Evolutionary conservation across 1,140 invertebrate genomes (phyloP).

Genomic region (Drosophila punjabiensis): DNA sequence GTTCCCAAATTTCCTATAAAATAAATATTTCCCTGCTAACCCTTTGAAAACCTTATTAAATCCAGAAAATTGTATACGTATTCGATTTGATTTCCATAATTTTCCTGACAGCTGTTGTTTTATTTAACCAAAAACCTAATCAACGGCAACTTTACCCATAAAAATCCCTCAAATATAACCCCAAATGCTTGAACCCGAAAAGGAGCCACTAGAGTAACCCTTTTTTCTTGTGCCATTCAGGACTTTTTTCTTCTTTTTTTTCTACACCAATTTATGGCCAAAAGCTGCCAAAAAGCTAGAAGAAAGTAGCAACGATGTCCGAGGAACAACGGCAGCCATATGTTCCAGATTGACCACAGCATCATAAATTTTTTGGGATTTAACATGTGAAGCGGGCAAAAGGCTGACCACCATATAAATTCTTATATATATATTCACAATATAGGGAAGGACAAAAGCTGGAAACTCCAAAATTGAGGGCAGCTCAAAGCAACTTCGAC

Average conservation of each 20-base stretch:
- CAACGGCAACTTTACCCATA: conserved; percentile 47
- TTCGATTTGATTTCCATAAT: conserved; percentile 36
- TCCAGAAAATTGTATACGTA: neutral
- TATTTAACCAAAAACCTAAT: conserved; percentile 33
- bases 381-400: conserved; percentile 55
- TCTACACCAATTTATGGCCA: conserved; percentile 64
- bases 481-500: conserved; percentile 41
- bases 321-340: conserved; percentile 62
- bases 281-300: conserved; percentile 55
- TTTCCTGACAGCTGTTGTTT: conserved; percentile 43
- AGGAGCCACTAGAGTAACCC: conserved; percentile 57
- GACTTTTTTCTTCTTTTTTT: conserved; percentile 35
- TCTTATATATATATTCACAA: neutral
- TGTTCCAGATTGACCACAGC: conserved; percentile 79
- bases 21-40: neutral
- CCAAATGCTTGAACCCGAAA: conserved; percentile 20
- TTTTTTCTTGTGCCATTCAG: conserved; percentile 20
- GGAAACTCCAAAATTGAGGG: conserved; percentile 37
- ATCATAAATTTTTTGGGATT: conserved; percentile 79
- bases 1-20: neutral
- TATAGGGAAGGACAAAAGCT: neutral
- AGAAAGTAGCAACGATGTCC: conserved; percentile 39
- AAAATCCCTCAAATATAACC: conserved; percentile 43
- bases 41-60: neutral
- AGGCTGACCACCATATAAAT: conserved; percentile 38